Evolutionary conservation across 2,113 vertebrate species (phyloP).

Genomic region (Albula glossodonta): DNA sequence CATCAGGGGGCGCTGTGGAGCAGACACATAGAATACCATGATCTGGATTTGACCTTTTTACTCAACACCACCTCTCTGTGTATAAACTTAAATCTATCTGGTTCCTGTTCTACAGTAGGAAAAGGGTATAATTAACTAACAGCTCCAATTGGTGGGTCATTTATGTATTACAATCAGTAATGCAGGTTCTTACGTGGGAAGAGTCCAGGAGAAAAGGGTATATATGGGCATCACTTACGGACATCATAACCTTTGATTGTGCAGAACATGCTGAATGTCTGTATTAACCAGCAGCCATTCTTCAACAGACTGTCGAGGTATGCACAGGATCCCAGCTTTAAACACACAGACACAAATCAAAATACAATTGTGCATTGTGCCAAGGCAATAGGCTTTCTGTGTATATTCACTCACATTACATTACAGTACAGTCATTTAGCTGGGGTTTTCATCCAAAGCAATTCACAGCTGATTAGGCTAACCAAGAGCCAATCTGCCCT

Average conservation of each 20-base stretch:
- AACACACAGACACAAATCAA: conserved; percentile 32
- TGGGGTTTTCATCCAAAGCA: too few relatives aligned
- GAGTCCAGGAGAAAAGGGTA: background rate
- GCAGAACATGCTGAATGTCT: conserved; percentile 72
- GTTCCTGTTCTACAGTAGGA: too few relatives aligned
- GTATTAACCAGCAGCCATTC: conserved; percentile 70
- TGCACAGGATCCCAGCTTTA: conserved; percentile 66
- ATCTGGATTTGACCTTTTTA: too few relatives aligned
- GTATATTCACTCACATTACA: background rate
- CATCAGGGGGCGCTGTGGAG: conserved; percentile 58
- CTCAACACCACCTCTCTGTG: too few relatives aligned
- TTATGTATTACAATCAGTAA: too few relatives aligned
- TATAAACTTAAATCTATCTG: too few relatives aligned
- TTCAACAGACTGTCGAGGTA: conserved; percentile 66
- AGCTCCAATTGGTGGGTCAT: too few relatives aligned
- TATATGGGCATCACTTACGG: conserved; percentile 55
- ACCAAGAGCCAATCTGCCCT: too few relatives aligned
- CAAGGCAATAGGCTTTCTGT: background rate
- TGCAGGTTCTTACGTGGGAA: too few relatives aligned
- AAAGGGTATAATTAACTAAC: too few relatives aligned
- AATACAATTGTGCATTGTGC: background rate
- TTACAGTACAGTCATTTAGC: too few relatives aligned
- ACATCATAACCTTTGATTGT: conserved; percentile 69
- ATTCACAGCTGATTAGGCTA: too few relatives aligned
- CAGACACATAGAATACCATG: conserved; percentile 10